Evolutionary conservation across 2,113 vertebrate species (phyloP), one percentile per base, ranked within the genome.

Genomic region (Numenius arquata): DNA sequence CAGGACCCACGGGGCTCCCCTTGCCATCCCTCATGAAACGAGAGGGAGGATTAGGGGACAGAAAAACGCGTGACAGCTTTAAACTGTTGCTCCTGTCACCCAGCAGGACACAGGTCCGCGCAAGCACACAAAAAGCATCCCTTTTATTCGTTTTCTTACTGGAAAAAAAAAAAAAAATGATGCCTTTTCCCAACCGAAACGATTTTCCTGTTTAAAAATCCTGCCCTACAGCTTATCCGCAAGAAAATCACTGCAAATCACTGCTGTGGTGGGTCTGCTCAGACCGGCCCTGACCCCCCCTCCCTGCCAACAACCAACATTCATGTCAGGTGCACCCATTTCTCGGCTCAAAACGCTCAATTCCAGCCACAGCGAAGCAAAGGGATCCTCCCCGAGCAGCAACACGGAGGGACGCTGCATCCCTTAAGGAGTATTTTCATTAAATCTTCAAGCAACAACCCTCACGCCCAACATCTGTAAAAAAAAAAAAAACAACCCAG

Each of bases 31-130:
- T 80, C 47, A 2, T 2, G 66, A 58, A 73, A 34, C 61, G 90
- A 85, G 78, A 95, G 75, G 65, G 22, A 58, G 76, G 68, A 50
- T 22, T 50, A 32, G 21, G 55, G 83, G 47, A 52, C 52, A 86
- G 86, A 52, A 91, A 86, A 89, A 77, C 2, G 30, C 27, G 7
- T 30, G 88, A 74, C 55, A 70, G 95, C 76, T 73, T 89, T 95
- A 80, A 95, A 88, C 85, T 90, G 73, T 45, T 90, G 87, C 65
- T 89, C 72, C 90, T 83, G 81, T 90, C 93, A 93, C 85, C 90
- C 89, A 88, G 84, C 66, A 65, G 90, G 95, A 73, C 88, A 22
- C 65, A 11, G 53, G 50, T 67, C 62, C 16, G 9, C 3, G 74
- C 71, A 36, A 58, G 45, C 88, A 70, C 58, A 66, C 36, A 50